Evolutionary conservation across 2,797 vertebrate genomes (phyloP), one percentile per base, ranked within the genome.

Genomic region (Avahi laniger): DNA sequence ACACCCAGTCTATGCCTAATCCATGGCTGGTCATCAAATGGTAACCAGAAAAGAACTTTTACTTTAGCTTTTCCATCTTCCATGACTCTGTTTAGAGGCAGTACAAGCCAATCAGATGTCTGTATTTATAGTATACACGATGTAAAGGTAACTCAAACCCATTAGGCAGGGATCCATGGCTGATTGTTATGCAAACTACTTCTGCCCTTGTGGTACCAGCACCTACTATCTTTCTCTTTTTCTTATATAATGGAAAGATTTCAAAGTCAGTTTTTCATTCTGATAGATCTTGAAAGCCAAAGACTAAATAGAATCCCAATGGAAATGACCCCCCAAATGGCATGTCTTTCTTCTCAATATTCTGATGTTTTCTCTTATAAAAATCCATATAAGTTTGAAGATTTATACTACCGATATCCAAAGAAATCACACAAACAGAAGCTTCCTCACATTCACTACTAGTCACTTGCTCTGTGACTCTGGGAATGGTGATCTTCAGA

Each of bases 331-430:
- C 10, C 41, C 57, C 48, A 73, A 76, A 26, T 10, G 17, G 70
- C 59, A 1, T 81, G 33, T 72, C 17, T 54, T 78, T 80, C 57
- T 67, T 76, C 26, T 90, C 26, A 48, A 3, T 67, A 79, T 59
- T 61, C 52, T 92, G 75, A 84, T 82, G 33, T 76, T 96, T 96
- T 79, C 38, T 89, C 52, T 95, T 65, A 89, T 24, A 38, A 67
- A 78, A n/a, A n/a, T n/a, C 67, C n/a, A 22, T 65, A 7, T 63
- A 69, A 76, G 18, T 78, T 88, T 35, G n/a, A n/a, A 35, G 14
- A 61, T 48, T 81, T 67, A 33, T 59, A 46, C 18, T 41, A 14
- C 30, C 59, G 57, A 50, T 84, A 87, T 41, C 41, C 54, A 80
- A 86, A 91, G 72, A 72, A 96, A 48, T 26, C 82, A 75, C 63